These are phyloP conservation scores for Eulithis testata DNA, from an alignment of 2,888 invertebrate genomes.

Conservation along the genomic window DNA sequence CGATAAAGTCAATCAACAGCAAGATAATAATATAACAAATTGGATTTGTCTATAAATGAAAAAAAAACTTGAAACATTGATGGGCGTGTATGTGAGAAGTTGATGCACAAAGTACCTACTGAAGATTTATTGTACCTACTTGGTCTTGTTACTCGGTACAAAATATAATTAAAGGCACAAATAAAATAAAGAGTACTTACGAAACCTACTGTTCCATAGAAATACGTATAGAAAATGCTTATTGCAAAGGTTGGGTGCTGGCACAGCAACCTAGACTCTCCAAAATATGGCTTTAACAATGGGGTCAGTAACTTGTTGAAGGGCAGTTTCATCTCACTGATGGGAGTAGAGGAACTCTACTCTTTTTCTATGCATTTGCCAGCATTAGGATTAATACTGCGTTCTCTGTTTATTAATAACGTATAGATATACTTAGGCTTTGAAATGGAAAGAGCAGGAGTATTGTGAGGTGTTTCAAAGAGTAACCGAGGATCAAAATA, in stretches of 20 bases:
- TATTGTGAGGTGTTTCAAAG: too few relatives aligned
- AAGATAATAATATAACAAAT: too few relatives aligned
- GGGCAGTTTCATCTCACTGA: constrained; percentile 64
- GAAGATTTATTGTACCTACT: too few relatives aligned
- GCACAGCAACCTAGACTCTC: constrained; percentile 58
- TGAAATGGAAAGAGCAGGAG: too few relatives aligned
- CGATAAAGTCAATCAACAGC: neutral
- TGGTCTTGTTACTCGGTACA: too few relatives aligned
- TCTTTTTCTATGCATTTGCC: neutral
- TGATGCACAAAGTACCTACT: too few relatives aligned
- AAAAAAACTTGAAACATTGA: too few relatives aligned
- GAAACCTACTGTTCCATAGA: constrained; percentile 64
- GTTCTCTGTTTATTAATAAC: neutral
- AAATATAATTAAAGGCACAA: too few relatives aligned
- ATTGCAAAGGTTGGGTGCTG: constrained; percentile 58
- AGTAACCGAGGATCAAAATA: too few relatives aligned
- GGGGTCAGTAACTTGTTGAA: constrained; percentile 61
- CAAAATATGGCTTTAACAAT: constrained; percentile 61
- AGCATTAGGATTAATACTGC: neutral
- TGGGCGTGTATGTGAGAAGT: too few relatives aligned
- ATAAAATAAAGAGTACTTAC: constrained; percentile 49
- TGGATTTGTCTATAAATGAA: too few relatives aligned
- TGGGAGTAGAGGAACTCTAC: neutral
- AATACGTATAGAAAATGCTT: constrained; percentile 61
- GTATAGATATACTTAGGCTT: too few relatives aligned